Evolutionary conservation across 1,140 invertebrate species (phyloP).

Genomic region (Semibalanus balanoides): DNA sequence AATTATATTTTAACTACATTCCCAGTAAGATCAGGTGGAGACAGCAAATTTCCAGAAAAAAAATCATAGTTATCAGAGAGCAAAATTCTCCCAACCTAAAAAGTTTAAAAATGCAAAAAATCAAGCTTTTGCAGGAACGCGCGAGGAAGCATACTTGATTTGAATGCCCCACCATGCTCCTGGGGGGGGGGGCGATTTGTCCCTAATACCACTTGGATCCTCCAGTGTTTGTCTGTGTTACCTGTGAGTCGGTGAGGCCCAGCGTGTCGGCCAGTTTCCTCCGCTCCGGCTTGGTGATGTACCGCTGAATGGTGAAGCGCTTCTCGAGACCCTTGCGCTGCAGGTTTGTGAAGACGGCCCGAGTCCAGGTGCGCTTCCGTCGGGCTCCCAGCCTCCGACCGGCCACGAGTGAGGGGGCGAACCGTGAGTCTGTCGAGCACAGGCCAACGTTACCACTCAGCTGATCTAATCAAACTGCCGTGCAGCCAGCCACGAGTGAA

Average conservation of each 20-base stretch:
- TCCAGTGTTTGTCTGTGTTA: conserved; percentile 39
- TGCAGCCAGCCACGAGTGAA: neutral
- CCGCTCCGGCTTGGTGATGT: conserved; percentile 92
- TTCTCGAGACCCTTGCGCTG: conserved; percentile 88
- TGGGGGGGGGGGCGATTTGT: no score
- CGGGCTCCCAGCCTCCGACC: conserved; percentile 18
- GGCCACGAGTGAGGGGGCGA: neutral
- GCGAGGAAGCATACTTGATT: no score
- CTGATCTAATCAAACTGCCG: no score
- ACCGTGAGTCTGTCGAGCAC: neutral
- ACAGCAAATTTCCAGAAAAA: no score
- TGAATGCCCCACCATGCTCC: no score
- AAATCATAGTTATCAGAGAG: no score
- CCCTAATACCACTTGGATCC: no score
- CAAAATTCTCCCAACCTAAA: neutral
- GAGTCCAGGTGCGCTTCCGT: conserved; percentile 27
- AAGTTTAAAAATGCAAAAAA: no score
- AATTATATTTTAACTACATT: no score
- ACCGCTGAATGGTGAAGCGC: conserved; percentile 92
- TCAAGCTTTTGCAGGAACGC: no score
- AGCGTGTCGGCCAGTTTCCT: conserved; percentile 90
- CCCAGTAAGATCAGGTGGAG: no score
- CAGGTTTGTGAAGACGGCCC: conserved; percentile 80
- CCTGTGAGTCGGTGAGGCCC: conserved; percentile 87
- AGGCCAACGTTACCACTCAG: no score